Conservation (phyloP, 2,797 vertebrate species). For the Podargus strigoides region DNA sequence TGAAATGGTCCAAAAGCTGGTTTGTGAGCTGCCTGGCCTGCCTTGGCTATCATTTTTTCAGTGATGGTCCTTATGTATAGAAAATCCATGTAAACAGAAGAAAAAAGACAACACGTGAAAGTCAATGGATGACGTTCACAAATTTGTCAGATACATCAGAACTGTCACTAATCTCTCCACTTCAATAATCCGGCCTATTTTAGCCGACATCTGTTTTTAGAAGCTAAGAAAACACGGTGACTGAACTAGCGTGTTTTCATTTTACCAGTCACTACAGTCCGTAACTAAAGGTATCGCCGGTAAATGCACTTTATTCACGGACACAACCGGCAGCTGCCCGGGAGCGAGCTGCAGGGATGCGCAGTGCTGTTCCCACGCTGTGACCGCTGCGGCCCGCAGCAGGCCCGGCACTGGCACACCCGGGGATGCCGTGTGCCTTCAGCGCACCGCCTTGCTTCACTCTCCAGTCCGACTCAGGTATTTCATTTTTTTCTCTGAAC, state of each 20-base stretch:
- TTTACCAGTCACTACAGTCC: neutral
- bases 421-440: too few relatives aligned
- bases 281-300: neutral
- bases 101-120: rapidly evolving
- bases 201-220: neutral
- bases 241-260: neutral
- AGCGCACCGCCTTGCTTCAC: too few relatives aligned
- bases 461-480: too few relatives aligned
- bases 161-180: neutral
- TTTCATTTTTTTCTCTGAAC: too few relatives aligned
- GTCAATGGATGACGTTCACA: neutral
- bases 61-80: rapidly evolving
- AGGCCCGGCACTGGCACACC: too few relatives aligned
- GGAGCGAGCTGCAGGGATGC: too few relatives aligned
- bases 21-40: neutral
- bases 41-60: neutral
- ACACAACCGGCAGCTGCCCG: too few relatives aligned
- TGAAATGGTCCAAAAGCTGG: neutral
- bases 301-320: rapidly evolving
- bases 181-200: neutral
- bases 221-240: rapidly evolving
- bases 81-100: neutral
- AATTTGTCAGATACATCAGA: neutral
- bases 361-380: too few relatives aligned
- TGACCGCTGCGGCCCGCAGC: too few relatives aligned